Evolutionary conservation across 2,113 vertebrate species (phyloP), one percentile per base, ranked within the genome.

Genomic region (Astur gentilis): DNA sequence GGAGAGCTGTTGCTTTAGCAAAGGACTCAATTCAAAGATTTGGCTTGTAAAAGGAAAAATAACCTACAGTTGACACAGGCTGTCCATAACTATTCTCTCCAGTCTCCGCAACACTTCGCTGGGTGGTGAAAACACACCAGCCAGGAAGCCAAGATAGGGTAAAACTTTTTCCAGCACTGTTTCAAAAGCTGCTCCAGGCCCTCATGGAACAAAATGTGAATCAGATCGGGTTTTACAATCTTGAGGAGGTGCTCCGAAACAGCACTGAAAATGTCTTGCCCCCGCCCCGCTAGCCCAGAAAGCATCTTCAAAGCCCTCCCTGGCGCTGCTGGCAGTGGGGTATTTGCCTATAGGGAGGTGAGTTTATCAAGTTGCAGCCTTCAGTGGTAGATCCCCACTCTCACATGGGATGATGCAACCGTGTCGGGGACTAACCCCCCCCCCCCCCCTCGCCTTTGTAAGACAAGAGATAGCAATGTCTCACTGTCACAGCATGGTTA

Each of bases 401-500:
- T 87, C 73, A 58, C 86, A 69, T 1, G 27, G 93, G 69, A 86
- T 66, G 87, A 93, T 80, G 86, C 89, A 93, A 65, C 54, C 2
- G 0, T 5, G 2, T 34, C 16, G 6, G 90, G 84, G 90, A 79
- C 95, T 72, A 42, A 13, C 11, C 57, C 73, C 61, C 72, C 11
- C 57, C 73, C 61, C 72, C 60, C 84, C 52, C 3, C 44, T 16
- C 4, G 6, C 78, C 26, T 71, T 65, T 73, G 73, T 61, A 65
- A 66, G 64, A 42, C 91, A 88, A 57, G 77, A 89, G 93, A 95
- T 73, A 83, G 84, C 84, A 42, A 54, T 54, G 89, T 76, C 95
- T 96, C 87, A 36, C 80, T 94, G 95, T 83, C 95, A 87, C 94
- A 87, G 93, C 89, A n/a, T 23, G 81, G 66, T 85, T 85, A 91